Percentiles rank a stretch among this genome's conserved stretches.
phyloP scores from a whole-genome alignment of 2,888 invertebrate species.

The Cephus pygmeus region DNA sequence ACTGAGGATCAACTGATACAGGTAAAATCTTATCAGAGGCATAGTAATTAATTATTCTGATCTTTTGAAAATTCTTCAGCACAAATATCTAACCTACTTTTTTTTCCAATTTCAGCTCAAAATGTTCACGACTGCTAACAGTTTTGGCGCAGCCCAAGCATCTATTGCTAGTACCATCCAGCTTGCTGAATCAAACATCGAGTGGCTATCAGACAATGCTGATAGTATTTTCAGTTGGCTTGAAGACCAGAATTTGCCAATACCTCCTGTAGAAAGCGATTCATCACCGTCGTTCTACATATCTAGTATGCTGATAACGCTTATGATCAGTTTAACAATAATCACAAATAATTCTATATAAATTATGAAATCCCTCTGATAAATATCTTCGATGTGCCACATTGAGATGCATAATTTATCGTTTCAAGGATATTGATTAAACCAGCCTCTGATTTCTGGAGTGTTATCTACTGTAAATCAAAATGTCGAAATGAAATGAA shows the following conservation, averaged over 20 bases:
- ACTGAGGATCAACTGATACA: conserved; percentile 36
- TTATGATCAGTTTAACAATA: not conserved
- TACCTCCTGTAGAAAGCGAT: conserved; percentile 12
- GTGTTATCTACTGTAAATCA: not conserved
- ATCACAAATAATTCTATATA: conserved; percentile 36
- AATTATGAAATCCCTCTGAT: not conserved
- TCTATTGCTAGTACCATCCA: not conserved
- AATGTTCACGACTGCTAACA: not conserved
- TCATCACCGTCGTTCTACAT: conserved; percentile 67
- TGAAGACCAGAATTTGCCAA: not conserved
- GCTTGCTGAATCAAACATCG: not conserved
- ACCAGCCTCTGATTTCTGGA: not conserved
- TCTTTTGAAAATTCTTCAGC: not conserved
- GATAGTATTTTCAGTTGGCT: not conserved
- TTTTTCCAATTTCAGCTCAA: not conserved
- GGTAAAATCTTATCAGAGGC: conserved; percentile 32
- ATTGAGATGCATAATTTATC: not conserved
- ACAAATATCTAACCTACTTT: not conserved
- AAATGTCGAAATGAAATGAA: not conserved
- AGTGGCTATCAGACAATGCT: not conserved
- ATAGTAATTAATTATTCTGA: not conserved
- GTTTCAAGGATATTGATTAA: not conserved
- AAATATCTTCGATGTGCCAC: not conserved
- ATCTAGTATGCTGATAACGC: conserved; percentile 21
- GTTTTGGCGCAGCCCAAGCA: not conserved